phyloP scores from a whole-genome alignment of 2,888 invertebrate species.

The Nematopogon swammerdamellus region DNA sequence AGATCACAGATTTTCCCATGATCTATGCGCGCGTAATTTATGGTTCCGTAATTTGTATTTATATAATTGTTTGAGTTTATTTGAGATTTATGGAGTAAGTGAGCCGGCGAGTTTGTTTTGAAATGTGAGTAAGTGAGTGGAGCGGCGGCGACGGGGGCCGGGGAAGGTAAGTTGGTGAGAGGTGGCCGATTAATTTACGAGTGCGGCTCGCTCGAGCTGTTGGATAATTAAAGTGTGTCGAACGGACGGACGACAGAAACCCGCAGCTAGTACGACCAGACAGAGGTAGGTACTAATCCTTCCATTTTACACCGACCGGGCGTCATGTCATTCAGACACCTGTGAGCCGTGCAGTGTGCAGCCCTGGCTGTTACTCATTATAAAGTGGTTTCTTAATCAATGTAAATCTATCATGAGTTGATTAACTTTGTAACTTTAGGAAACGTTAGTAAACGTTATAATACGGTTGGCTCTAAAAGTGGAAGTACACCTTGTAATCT shows the following conservation, averaged over 20 bases:
- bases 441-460: too few relatives aligned
- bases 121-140: not conserved
- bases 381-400: too few relatives aligned
- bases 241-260: not conserved
- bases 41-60: conserved; percentile 35
- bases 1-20: conserved; percentile 21
- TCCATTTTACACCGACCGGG: too few relatives aligned
- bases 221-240: not conserved
- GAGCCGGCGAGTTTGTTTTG: not conserved
- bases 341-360: too few relatives aligned
- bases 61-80: conserved; percentile 27
- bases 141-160: not conserved
- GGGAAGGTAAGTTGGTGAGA: too few relatives aligned
- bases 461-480: too few relatives aligned
- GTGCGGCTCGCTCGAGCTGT: not conserved
- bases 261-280: not conserved
- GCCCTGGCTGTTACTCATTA: too few relatives aligned
- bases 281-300: too few relatives aligned
- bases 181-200: not conserved
- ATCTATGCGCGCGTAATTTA: conserved; percentile 32
- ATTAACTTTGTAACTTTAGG: too few relatives aligned
- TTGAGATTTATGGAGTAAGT: not conserved
- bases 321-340: too few relatives aligned
- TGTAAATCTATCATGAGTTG: too few relatives aligned
- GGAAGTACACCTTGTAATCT: too few relatives aligned